These are phyloP conservation scores for Drosophila rellima DNA, from an alignment of 2,888 invertebrate genomes.

Conservation along the genomic window DNA sequence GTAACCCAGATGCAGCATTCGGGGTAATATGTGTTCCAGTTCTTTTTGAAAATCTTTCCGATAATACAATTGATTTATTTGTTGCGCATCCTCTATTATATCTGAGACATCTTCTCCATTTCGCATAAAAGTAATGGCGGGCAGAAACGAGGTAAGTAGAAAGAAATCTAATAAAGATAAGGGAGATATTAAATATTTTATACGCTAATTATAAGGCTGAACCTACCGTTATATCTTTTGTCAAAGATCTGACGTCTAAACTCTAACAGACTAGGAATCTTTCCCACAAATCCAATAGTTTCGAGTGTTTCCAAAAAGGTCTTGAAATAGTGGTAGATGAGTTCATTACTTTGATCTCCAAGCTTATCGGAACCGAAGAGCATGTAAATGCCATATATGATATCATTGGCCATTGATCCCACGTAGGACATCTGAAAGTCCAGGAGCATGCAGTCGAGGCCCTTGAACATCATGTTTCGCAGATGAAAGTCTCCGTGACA, in stretches of 20 bases:
- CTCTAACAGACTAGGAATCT: slow-evolving; percentile 54
- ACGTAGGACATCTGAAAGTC: slow-evolving; percentile 68
- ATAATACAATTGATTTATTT: slow-evolving; percentile 8
- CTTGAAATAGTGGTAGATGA: slow-evolving; percentile 62
- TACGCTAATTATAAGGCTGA: not conserved
- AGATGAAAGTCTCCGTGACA: slow-evolving; percentile 74
- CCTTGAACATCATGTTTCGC: slow-evolving; percentile 71
- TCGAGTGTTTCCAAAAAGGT: slow-evolving; percentile 53
- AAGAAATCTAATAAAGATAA: slow-evolving; percentile 33
- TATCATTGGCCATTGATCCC: slow-evolving; percentile 62
- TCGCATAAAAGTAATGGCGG: slow-evolving; percentile 33
- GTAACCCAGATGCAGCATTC: slow-evolving; percentile 44
- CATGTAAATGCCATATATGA: slow-evolving; percentile 61
- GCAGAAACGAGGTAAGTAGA: slow-evolving; percentile 37
- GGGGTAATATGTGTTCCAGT: slow-evolving; percentile 36
- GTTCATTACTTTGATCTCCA: slow-evolving; percentile 47
- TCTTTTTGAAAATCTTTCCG: slow-evolving; percentile 35
- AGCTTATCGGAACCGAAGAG: slow-evolving; percentile 50
- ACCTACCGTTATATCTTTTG: slow-evolving; percentile 54
- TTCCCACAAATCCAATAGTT: slow-evolving; percentile 50
- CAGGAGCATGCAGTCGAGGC: slow-evolving; percentile 57
- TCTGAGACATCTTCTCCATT: slow-evolving; percentile 28
- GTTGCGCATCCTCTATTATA: slow-evolving; percentile 10
- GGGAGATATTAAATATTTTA: not conserved
- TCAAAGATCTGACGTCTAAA: slow-evolving; percentile 57